phyloP scores from a whole-genome alignment of 2,113 vertebrate genomes.

The Microtus oregoni region DNA sequence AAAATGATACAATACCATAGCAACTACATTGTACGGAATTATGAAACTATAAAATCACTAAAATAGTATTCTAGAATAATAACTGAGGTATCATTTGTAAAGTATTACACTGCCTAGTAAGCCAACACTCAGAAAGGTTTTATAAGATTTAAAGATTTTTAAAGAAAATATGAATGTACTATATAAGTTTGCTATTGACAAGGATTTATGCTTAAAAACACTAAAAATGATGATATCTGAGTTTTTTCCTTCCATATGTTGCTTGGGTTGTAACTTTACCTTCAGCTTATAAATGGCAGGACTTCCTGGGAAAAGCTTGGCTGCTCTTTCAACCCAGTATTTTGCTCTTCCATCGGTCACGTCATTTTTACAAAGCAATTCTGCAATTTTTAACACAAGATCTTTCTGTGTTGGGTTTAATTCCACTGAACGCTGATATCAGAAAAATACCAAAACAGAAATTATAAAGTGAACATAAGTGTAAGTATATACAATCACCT shows the following conservation, averaged over 20 bases:
- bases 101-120: background rate
- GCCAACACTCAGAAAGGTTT: background rate
- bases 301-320: conserved; percentile 93
- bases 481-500: background rate
- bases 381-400: conserved; percentile 97
- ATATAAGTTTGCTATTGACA: conserved; percentile 1
- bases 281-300: conserved; percentile 93
- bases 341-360: conserved; percentile 93
- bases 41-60: background rate
- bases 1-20: background rate
- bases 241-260: background rate
- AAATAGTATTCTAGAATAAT: background rate
- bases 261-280: conserved; percentile 83
- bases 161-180: background rate
- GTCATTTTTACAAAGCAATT: conserved; percentile 92
- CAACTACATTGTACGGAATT: background rate
- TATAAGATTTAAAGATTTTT: background rate
- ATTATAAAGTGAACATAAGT: background rate
- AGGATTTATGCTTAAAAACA: background rate
- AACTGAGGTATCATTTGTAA: background rate
- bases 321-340: conserved; percentile 97
- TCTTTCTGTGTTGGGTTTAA: conserved; percentile 96
- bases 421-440: conserved; percentile 94
- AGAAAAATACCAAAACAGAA: conserved; percentile 37
- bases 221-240: background rate